A percentile compares a stretch with the other conserved stretches of the same genome.
phyloP scores from a whole-genome alignment of 2,797 vertebrate genomes.

The Pristis pectinata region DNA sequence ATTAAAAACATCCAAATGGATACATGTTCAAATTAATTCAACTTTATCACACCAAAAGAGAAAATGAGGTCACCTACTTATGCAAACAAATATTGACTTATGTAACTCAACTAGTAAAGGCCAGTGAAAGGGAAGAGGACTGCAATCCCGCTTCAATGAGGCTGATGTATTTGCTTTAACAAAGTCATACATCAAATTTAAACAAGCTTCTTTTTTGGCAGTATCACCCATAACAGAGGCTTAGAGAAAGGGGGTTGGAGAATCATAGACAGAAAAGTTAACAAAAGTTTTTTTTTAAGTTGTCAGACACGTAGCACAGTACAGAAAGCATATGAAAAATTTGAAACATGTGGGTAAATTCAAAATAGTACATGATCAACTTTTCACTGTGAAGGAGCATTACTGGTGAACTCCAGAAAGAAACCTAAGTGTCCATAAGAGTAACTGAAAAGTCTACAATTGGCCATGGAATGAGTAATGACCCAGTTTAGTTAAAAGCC shows the following conservation, averaged over 20 bases:
- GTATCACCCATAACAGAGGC: background rate
- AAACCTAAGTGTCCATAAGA: background rate
- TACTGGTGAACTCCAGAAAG: background rate
- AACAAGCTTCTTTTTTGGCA: background rate
- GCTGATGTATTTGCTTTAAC: background rate
- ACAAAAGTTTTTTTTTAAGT: background rate
- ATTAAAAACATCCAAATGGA: background rate
- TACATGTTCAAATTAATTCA: constrained; percentile 13
- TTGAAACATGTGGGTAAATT: background rate
- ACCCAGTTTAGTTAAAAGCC: too few relatives aligned
- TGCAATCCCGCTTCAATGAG: background rate
- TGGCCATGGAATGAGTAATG: too few relatives aligned
- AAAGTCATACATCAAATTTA: background rate
- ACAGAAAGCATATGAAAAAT: background rate
- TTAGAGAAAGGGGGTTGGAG: background rate
- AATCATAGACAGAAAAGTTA: background rate
- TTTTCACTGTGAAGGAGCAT: background rate
- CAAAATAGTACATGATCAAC: background rate
- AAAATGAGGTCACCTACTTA: background rate
- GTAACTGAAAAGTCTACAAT: background rate
- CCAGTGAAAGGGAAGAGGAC: too few relatives aligned
- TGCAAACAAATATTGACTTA: background rate
- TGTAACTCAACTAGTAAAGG: background rate
- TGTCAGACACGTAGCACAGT: background rate
- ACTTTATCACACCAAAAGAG: background rate